Conservation (phyloP, 2,797 vertebrate genomes). For the Centroberyx gerrardi region DNA sequence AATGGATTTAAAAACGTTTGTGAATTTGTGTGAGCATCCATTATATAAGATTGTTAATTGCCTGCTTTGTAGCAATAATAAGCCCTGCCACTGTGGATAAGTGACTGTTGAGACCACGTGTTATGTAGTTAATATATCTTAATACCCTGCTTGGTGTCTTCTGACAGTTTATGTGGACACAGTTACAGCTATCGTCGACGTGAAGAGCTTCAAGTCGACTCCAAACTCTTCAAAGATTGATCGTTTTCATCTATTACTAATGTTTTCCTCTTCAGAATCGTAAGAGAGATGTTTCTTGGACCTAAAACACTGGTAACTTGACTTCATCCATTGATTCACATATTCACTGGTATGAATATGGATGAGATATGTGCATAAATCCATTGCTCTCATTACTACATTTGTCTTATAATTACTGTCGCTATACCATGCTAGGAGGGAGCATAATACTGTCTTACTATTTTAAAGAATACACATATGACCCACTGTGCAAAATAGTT, state of each 20-base stretch:
- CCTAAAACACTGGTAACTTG: not conserved
- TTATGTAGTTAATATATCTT: not conserved
- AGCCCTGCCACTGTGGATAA: not conserved
- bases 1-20: no score
- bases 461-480: not conserved
- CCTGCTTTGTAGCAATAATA: no score
- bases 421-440: constrained; percentile 68
- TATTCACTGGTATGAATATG: constrained; percentile 49
- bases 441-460: not conserved
- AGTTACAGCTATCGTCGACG: no score
- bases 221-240: no score
- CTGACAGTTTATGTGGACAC: not conserved
- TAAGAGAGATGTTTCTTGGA: not conserved
- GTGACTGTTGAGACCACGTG: not conserved
- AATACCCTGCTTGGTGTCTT: not conserved
- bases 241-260: no score
- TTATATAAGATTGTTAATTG: no score
- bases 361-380: constrained; percentile 35
- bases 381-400: not conserved
- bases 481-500: not conserved
- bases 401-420: not conserved
- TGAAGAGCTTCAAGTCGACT: no score
- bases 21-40: no score
- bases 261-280: no score
- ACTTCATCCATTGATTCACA: constrained; percentile 18